Base-by-base conservation (phyloP, 2,888 invertebrate species). In the Lithosia quadra region DNA sequence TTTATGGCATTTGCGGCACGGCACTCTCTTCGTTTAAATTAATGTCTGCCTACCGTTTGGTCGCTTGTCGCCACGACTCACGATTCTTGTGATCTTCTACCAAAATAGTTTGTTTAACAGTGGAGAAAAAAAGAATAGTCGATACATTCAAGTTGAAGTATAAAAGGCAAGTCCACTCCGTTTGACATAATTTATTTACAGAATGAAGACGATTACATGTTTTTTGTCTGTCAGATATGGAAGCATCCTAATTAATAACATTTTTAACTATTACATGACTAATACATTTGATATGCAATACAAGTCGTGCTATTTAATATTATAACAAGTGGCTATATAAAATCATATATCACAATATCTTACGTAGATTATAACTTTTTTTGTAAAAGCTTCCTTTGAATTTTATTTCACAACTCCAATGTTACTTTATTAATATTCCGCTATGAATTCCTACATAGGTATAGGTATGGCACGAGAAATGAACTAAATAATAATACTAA, bases 281-380 rank as follows among this genome's bases (percentile, higher is more conserved):
- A 88, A 84, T 87, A 91, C 86, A 90, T 85, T 86, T 95, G 94
- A 94, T 95, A 94, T 95, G 94, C 94, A 93, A 91, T 93, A 92
- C 90, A 92, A 88, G 90, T 91, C 87, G 93, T 94, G 93, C 93
- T 93, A 92, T 88, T 87, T 86, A 89, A 85, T 83, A 84, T 88
- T 86, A 91, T 94, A 94, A 94, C 93, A 92, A 94, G 93, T 92
- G 92, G 90, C 86, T 92, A 92, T 88, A 91, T 77, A 83, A 90
- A 91, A 89, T 89, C 91, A 91, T 94, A 95, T 95, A 95, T 95
- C 94, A 95, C 94, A 95, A 86, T 91, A 92, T 88, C 89, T 94
- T 94, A 94, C 94, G 95, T 95, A 93, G 92, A 91, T 92, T 89
- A 89, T 89, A 91, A 87, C 83, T 87, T 49, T 49, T 49, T 49